These are phyloP conservation scores for Ditula angustiorana DNA, from an alignment of 2,888 invertebrate species.

Conservation along the genomic window DNA sequence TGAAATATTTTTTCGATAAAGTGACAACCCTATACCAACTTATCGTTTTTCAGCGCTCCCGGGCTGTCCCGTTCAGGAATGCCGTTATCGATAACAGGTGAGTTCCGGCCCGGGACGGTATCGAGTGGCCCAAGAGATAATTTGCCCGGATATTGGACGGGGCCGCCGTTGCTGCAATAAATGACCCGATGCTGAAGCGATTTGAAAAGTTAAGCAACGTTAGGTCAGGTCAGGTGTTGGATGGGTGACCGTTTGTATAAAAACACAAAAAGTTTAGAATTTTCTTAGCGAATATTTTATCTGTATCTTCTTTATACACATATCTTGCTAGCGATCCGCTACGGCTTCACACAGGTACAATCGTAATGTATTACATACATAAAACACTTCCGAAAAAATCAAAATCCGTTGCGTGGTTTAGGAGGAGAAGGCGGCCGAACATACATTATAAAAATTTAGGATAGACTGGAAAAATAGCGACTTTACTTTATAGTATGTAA, in stretches of 20 bases:
- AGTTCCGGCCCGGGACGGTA: slow-evolving; percentile 56
- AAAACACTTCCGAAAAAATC: too few species aligned
- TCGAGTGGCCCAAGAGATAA: slow-evolving; percentile 18
- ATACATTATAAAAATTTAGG: too few species aligned
- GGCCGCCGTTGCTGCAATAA: background rate
- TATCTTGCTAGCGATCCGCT: too few species aligned
- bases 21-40: slow-evolving; percentile 60
- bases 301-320: too few species aligned
- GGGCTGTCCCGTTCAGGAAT: slow-evolving; percentile 49
- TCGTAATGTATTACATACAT: too few species aligned
- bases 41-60: slow-evolving; percentile 73
- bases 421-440: too few species aligned
- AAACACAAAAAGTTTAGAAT: background rate
- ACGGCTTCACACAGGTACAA: too few species aligned
- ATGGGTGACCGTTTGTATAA: slow-evolving; percentile 13
- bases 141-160: slow-evolving; percentile 2
- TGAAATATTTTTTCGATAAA: background rate
- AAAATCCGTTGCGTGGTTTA: too few species aligned
- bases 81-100: slow-evolving; percentile 37
- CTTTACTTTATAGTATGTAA: too few species aligned
- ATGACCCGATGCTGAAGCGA: background rate
- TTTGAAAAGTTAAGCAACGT: slow-evolving; percentile 15
- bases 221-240: slow-evolving; percentile 20
- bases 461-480: too few species aligned
- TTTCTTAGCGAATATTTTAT: background rate